Evolutionary conservation across 2,888 invertebrate genomes (phyloP).

Genomic region (Agonopterix heracliana): DNA sequence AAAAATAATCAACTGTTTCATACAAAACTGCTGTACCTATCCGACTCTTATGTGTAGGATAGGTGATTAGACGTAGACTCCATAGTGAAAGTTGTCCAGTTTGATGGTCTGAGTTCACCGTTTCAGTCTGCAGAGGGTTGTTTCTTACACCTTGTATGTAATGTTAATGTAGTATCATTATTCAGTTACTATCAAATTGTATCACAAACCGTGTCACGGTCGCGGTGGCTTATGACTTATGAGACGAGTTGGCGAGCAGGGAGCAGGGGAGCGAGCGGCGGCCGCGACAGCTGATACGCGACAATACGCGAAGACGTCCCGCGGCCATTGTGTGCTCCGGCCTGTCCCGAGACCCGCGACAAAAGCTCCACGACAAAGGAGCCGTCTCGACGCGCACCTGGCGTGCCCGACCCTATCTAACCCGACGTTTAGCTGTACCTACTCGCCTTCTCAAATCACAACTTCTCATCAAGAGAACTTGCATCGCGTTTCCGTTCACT

Average conservation of each 20-base stretch:
- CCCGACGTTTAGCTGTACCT: constrained; percentile 34
- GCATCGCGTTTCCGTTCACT: constrained; percentile 34
- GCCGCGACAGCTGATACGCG: constrained; percentile 66
- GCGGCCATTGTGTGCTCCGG: constrained; percentile 58
- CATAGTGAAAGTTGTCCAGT: too few species aligned
- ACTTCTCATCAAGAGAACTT: constrained; percentile 14
- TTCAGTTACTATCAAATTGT: too few species aligned
- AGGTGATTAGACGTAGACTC: too few species aligned
- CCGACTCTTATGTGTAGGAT: too few species aligned
- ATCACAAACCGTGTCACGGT: constrained; percentile 8
- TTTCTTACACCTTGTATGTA: constrained; percentile 6
- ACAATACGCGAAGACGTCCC: constrained; percentile 72
- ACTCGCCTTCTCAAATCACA: constrained; percentile 34
- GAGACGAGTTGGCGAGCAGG: constrained; percentile 28
- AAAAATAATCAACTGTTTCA: too few species aligned
- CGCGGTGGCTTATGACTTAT: constrained; percentile 44
- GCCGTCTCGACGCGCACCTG: constrained; percentile 68
- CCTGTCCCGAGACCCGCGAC: constrained; percentile 32
- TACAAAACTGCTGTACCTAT: too few species aligned
- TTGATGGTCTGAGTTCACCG: too few species aligned
- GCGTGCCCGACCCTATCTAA: constrained; percentile 55
- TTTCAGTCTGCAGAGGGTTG: too few species aligned
- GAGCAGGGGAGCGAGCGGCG: constrained; percentile 36
- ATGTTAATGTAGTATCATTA: not conserved
- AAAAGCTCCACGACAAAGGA: constrained; percentile 46